Evolutionary conservation across 2,797 vertebrate genomes (phyloP), one percentile per base, ranked within the genome.

Genomic region (Mormyrus hasselquistii): DNA sequence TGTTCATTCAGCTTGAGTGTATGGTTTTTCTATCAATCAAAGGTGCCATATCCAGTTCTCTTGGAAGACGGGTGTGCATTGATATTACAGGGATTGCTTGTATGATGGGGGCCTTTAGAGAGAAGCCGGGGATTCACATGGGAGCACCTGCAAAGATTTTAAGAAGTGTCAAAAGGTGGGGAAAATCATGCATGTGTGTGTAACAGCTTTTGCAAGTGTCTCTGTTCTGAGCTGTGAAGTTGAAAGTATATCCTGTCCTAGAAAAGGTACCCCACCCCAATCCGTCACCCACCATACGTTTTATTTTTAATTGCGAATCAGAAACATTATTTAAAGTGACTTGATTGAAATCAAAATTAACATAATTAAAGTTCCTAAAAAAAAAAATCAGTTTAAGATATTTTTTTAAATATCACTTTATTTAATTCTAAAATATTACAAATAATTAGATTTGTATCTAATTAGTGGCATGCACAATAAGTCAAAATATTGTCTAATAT

Each of bases 151-250:
- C 73, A 88, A 83, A 47, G 52, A 4, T 69, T 49, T 88, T 47
- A 88, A 25, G 29, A 88, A 88, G 49, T 25, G 41, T 84, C 12
- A n/a, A 62, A 84, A 65, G 16, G 41, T 34, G 79, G 49, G 29
- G 10, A 52, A 55, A 79, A 29, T 41, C 59, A 76, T n/a, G 29
- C 14, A 73, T 53, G 76, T 14, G 19, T 41, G 47, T 53, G 65
- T 49, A 88, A 53, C 69, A 55, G 88, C 52, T 88, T 82, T 57
- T 88, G 57, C 16, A 55, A 73, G 59, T 84, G 38, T 50, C 34
- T 34, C 47, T 76, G 25, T 55, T 85, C 52, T 87, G 34, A 87
- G 52, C 25, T 55, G 22, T 79, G 55, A 25, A 59, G 52, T 59
- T 29, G 65, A 73, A 53, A 73, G 52, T 55, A 86, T 52, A 55